Percentiles rank a stretch among this genome's conserved stretches.
Conservation (phyloP, 2,113 vertebrate species). For the Caranx melampygus region DNA sequence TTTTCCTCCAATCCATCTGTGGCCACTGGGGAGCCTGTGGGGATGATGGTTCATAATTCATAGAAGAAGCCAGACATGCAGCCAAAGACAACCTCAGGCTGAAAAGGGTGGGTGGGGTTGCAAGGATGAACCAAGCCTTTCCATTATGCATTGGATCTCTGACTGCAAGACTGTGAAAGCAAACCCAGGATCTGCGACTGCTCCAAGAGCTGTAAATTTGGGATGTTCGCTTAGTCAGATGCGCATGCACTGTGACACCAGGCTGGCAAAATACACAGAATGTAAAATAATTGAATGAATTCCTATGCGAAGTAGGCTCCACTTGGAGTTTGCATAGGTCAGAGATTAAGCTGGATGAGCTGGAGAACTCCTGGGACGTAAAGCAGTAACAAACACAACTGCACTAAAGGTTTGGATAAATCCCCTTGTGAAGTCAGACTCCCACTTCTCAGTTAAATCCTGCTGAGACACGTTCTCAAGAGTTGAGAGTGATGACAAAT, state of each 20-base stretch:
- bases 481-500: constrained; percentile 55
- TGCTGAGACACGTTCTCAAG: constrained; percentile 35
- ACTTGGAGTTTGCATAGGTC: constrained; percentile 54
- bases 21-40: constrained; percentile 63
- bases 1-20: constrained; percentile 65
- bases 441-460: constrained; percentile 58
- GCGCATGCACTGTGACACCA: constrained; percentile 34
- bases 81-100: constrained; percentile 54
- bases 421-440: constrained; percentile 49
- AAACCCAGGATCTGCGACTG: constrained; percentile 33
- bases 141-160: constrained; percentile 70
- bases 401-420: constrained; percentile 65
- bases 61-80: constrained; percentile 74
- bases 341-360: constrained; percentile 66
- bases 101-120: constrained; percentile 3
- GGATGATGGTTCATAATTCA: constrained; percentile 84
- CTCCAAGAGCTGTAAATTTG: constrained; percentile 38
- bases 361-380: constrained; percentile 51
- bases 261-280: constrained; percentile 38
- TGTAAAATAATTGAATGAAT: constrained; percentile 55
- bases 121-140: constrained; percentile 53
- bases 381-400: constrained; percentile 56
- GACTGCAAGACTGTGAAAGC: constrained; percentile 37
- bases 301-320: constrained; percentile 40
- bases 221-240: constrained; percentile 54